phyloP scores from a whole-genome alignment of 2,797 vertebrate genomes.

The Danio aesculapii region DNA sequence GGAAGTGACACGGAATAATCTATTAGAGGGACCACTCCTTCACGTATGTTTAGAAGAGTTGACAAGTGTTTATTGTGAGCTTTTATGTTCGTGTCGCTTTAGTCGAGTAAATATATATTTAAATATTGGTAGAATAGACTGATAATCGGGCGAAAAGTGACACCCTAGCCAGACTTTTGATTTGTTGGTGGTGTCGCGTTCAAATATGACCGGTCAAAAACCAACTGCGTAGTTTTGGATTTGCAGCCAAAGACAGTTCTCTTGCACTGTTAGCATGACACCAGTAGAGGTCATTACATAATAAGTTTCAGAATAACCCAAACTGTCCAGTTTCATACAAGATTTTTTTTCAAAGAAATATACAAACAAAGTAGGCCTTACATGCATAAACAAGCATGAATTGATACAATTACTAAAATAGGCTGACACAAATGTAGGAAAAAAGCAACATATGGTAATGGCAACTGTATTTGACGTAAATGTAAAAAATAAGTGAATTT shows the following conservation, averaged over 20 bases:
- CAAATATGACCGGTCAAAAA: slow-evolving; percentile 61
- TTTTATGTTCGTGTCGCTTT: background rate
- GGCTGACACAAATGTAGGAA: too few species aligned
- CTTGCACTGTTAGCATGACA: background rate
- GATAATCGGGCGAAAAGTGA: background rate
- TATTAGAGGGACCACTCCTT: slow-evolving; percentile 36
- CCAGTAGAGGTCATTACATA: slow-evolving; percentile 67
- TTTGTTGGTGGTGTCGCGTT: slow-evolving; percentile 47
- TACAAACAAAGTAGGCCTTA: too few species aligned
- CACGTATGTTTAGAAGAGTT: background rate
- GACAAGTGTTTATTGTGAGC: background rate
- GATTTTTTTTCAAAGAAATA: too few species aligned
- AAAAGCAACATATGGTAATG: too few species aligned
- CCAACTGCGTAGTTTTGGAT: slow-evolving; percentile 54
- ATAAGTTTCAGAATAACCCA: slow-evolving; percentile 1
- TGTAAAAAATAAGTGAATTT: too few species aligned
- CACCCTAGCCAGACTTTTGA: background rate
- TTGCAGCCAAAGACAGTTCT: background rate
- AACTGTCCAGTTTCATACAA: background rate
- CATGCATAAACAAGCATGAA: too few species aligned
- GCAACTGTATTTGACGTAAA: too few species aligned
- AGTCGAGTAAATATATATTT: background rate
- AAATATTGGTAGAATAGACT: background rate
- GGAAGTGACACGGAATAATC: slow-evolving; percentile 69
- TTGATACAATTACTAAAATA: too few species aligned